Percentiles rank a stretch among this genome's conserved stretches.
phyloP scores from a whole-genome alignment of 2,113 vertebrate species.

The Sinocyclocheilus grahami region DNA sequence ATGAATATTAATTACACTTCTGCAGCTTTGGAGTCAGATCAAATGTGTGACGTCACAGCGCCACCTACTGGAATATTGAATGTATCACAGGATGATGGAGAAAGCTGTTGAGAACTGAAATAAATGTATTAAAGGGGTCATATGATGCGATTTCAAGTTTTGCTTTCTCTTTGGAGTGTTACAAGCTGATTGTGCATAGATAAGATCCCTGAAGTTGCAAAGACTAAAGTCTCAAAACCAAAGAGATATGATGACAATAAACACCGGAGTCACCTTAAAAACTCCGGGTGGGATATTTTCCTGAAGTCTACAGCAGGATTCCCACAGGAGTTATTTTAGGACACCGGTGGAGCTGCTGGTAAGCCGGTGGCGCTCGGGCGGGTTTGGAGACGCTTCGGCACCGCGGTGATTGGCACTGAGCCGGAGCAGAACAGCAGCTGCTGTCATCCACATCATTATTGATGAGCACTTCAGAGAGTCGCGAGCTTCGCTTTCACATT shows the following conservation, averaged over 20 bases:
- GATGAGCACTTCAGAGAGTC: conserved; percentile 16
- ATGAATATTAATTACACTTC: neutral
- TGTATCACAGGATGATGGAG: neutral
- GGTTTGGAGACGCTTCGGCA: conserved; percentile 11
- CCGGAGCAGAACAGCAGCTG: neutral
- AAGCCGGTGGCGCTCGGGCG: neutral
- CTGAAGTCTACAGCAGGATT: neutral
- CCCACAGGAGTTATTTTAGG: conserved; percentile 28
- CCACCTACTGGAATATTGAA: conserved; percentile 1
- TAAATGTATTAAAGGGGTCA: neutral
- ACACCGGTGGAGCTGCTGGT: neutral
- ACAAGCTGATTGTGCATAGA: too few relatives aligned
- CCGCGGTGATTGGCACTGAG: conserved; percentile 22
- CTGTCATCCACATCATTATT: conserved; percentile 17
- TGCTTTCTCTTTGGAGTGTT: too few relatives aligned
- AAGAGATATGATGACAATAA: too few relatives aligned
- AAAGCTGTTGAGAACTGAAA: neutral
- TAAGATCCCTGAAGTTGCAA: too few relatives aligned
- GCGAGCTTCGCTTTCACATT: conserved; percentile 4
- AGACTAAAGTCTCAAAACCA: too few relatives aligned
- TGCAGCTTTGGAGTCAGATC: neutral
- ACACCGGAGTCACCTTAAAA: neutral
- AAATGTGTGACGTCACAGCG: conserved; percentile 1
- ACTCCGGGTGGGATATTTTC: neutral
- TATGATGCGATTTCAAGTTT: too few relatives aligned